A percentile compares a stretch with the other conserved stretches of the same genome.
Evolutionary conservation across 1,140 invertebrate genomes (phyloP).

Genomic region (Cotesia glomerata): DNA sequence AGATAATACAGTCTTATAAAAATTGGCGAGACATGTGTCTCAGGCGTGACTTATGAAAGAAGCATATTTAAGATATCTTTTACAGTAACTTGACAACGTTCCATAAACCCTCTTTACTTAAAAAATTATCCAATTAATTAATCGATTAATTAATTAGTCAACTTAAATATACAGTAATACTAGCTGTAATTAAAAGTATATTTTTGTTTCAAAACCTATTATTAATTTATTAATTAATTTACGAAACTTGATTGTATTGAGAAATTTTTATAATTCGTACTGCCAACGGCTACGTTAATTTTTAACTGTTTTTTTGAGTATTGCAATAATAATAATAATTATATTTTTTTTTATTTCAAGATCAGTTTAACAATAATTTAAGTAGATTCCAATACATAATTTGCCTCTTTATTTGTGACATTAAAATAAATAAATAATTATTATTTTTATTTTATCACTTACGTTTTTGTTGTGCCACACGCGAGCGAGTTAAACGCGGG

Average conservation of each 20-base stretch:
- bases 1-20: slow-evolving; percentile 51
- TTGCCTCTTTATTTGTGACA: not conserved
- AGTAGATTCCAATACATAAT: not conserved
- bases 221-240: too few species aligned
- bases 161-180: slow-evolving; percentile 2
- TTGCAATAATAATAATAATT: not conserved
- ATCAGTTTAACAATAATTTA: not conserved
- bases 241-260: too few species aligned
- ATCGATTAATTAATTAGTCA: not conserved
- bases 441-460: slow-evolving; percentile 28
- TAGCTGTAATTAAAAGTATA: slow-evolving; percentile 4
- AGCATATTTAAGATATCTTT: not conserved
- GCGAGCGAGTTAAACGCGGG: slow-evolving; percentile 48
- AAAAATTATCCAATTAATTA: not conserved
- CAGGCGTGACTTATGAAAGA: not conserved
- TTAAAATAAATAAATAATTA: not conserved
- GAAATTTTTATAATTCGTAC: too few species aligned
- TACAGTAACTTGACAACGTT: not conserved
- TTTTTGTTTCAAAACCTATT: too few species aligned
- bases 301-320: not conserved
- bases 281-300: not conserved
- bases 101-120: not conserved
- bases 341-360: not conserved
- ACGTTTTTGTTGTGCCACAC: slow-evolving; percentile 47
- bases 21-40: slow-evolving; percentile 39